Base-by-base conservation (phyloP, 2,113 vertebrate genomes). In the Ceyx cyanopectus region DNA sequence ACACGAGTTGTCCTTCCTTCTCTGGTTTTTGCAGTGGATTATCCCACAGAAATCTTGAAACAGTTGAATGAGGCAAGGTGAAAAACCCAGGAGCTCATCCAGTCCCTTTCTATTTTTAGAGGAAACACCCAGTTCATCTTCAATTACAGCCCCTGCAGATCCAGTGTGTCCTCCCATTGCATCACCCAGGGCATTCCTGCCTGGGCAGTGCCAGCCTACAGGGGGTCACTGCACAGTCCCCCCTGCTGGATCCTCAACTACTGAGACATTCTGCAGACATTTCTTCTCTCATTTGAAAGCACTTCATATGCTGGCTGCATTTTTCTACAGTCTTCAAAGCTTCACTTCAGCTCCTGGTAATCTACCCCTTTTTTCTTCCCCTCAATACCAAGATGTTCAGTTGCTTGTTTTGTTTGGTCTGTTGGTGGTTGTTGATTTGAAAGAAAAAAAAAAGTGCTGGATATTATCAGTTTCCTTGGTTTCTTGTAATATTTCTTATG, bases 381-480 rank as follows among this genome's bases (percentile, higher is more conserved):
- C 75, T 66, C 62, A 32, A 54, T 32, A 94, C 27, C 60, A 69
- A 8, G 50, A 63, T 82, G 37, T 50, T 81, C 51, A 23, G 27
- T 81, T 92, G 43, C 60, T 69, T 68, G 51, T 85, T 91, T 54
- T 34, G 17, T 57, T 48, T 48, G 20, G 20, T 48, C 22, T 22
- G 20, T 48, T 23, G 21, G 11, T 50, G 12, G 48, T 50, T 50
- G 48, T 23, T 50, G 22, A 50, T 50, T 24, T 50, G 12, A n/a
- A 79, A 67, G 74, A 87, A 34, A 76, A 90, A 87, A 76, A 90
- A 90, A 74, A 51, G 72, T 89, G 63, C 56, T 62, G 67, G 37
- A 22, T 66, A 50, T 60, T 60, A 86, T 3, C 7, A 0, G 78
- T 66, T 80, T 69, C 78, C 70, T 69, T 61, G 58, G 60, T 78